Percentiles rank a stretch among this genome's conserved stretches.
Conservation (phyloP, 2,888 invertebrate species). For the Lycaena phlaeas region DNA sequence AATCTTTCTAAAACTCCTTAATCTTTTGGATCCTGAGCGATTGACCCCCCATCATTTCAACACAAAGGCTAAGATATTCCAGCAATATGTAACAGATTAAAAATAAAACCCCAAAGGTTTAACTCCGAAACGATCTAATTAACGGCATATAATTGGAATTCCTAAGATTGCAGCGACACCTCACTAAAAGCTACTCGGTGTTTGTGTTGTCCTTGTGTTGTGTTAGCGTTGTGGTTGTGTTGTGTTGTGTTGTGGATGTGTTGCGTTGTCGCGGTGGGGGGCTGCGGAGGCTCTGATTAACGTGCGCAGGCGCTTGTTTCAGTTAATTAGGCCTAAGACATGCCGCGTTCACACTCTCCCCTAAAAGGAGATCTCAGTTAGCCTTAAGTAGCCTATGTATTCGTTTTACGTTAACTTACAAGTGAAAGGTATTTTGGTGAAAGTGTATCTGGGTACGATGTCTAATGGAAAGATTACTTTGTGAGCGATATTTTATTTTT, state of each 20-base stretch:
- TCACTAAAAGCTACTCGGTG: constrained; percentile 65
- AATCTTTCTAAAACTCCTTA: too few species aligned
- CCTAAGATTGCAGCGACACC: constrained; percentile 56
- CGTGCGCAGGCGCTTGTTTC: constrained; percentile 60
- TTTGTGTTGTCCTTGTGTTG: too few species aligned
- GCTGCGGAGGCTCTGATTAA: constrained; percentile 47
- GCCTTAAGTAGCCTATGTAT: constrained; percentile 44
- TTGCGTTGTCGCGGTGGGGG: constrained; percentile 32
- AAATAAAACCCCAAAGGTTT: constrained; percentile 11
- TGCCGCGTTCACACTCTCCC: constrained; percentile 56
- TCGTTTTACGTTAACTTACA: constrained; percentile 30
- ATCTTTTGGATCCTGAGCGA: too few species aligned
- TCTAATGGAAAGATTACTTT: too few species aligned
- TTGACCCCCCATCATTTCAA: too few species aligned
- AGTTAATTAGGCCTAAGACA: constrained; percentile 61
- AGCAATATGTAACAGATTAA: constrained; percentile 12
- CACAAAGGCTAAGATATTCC: constrained; percentile 14
- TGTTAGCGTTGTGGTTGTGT: too few species aligned
- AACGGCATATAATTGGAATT: constrained; percentile 53
- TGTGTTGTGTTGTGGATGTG: too few species aligned
- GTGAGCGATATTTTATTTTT: too few species aligned
- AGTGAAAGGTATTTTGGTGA: constrained; percentile 6
- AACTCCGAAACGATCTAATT: constrained; percentile 28
- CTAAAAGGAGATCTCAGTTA: constrained; percentile 60
- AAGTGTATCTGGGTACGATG: background rate